Base-by-base conservation (phyloP, 2,888 invertebrate genomes). In the Drosophila affinis region DNA sequence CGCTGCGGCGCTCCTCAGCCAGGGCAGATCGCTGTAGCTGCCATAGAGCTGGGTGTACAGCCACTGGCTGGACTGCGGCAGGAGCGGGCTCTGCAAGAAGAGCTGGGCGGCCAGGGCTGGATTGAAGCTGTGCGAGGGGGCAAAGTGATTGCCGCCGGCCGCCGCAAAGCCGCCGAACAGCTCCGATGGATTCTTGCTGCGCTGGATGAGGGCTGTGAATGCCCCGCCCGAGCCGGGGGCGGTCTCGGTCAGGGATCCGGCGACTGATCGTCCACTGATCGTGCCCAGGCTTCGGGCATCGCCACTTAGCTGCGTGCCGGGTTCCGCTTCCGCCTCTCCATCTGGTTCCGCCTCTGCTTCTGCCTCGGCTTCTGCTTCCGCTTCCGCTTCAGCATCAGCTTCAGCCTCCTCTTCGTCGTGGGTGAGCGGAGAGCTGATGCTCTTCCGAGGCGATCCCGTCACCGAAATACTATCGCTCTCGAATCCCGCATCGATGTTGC, bases 21-120 rank as follows among this genome's bases (percentile, higher is more conserved):
- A 95, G 3, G 93, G 93, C 93, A 95, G 94, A 71, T 95, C 95
- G 78, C 95, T 94, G 59, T 93, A 93, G 64, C 94, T 94, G 34
- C 95, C 95, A 88, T 96, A 96, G 1, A 96, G 92, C 86, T 96
- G 96, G 0, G 95, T 95, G 87, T 96, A 96, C 6, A 96, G 91
- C 96, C 96, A 96, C 71, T 96, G 96, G 45, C 95, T 95, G 7
- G 96, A 96, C 1, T 96, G 95, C 1, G 96, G 96, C 72, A 96
- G 91, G 14, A 96, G 92, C 0, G 96, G 96, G 5, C 95, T 94
- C 88, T 96, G 96, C 45, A 96, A 93, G 88, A 96, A 96, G 56
- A 96, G 92, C 90, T 95, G 95, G 1, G 95, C 95, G 0, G 95
- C 95, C 81, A 94, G 81, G 3, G 94, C 94, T 47, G 93, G 93